Evolutionary conservation across 2,113 vertebrate genomes (phyloP).

Genomic region (Xenopus laevis): DNA sequence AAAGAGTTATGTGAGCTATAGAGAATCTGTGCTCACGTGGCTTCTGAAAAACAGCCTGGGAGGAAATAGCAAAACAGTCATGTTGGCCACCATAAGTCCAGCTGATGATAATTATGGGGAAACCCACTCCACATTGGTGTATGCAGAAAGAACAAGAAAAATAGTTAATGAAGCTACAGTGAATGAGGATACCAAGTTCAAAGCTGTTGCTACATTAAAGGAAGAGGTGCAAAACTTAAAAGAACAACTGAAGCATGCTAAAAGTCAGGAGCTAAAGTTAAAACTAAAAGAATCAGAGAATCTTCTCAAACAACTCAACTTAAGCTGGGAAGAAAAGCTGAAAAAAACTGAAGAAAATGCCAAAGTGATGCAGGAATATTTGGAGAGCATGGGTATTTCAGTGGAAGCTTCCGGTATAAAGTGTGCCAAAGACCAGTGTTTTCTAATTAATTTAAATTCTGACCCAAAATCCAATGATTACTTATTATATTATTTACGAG

Average conservation of each 20-base stretch:
- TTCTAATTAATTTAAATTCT: background rate
- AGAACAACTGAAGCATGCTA: conserved; percentile 73
- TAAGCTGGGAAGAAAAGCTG: conserved; percentile 94
- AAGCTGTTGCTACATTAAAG: conserved; percentile 88
- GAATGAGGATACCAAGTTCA: conserved; percentile 93
- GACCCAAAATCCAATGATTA: background rate
- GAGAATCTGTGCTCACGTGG: conserved; percentile 5
- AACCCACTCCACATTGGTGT: conserved; percentile 87
- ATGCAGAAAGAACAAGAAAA: conserved; percentile 90
- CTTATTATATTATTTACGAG: background rate
- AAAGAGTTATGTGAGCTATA: background rate
- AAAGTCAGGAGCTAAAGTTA: conserved; percentile 87
- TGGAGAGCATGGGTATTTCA: background rate
- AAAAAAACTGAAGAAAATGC: conserved; percentile 82
- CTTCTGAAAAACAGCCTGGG: conserved; percentile 85
- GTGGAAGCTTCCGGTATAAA: too few relatives aligned
- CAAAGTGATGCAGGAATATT: background rate
- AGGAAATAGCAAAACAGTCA: conserved; percentile 95
- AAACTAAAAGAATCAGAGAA: conserved; percentile 94
- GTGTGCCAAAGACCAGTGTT: background rate
- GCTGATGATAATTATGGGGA: conserved; percentile 90
- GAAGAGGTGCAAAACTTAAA: conserved; percentile 92
- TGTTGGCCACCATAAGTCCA: conserved; percentile 96
- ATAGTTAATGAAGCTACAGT: conserved; percentile 93
- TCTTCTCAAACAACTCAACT: conserved; percentile 91